Evolutionary conservation across 2,113 vertebrate species (phyloP), one percentile per base, ranked within the genome.

Genomic region (Xenopus laevis): DNA sequence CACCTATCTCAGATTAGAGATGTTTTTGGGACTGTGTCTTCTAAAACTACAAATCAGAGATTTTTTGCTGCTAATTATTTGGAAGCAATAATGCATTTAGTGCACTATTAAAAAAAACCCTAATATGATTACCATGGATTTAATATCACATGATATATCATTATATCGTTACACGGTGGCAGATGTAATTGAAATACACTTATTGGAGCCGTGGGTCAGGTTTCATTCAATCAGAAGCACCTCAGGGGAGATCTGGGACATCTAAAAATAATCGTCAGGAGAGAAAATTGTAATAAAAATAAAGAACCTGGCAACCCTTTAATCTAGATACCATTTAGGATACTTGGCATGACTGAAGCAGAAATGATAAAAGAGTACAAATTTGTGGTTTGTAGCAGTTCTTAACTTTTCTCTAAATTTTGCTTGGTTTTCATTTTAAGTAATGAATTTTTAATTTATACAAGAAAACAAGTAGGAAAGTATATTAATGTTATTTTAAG

Each of bases 171-270:
- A 96, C 87, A 81, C 83, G 89, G 86, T 97, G 97, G 96, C 97
- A 98, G 94, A 93, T 93, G 92, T 98, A 99, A 99, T 98, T 99
- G 96, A 98, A 97, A 99, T 98, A 96, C 94, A 96, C 94, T 99
- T 97, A 99, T 98, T 97, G 93, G 90, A 92, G 94, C 91, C 89
- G 84, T 86, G 93, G 91, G 92, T 93, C 84, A 72, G 89, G 89
- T 94, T 93, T 94, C 92, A 93, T 95, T 95, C 93, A 89, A 94
- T 93, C 93, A 88, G 87, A 91, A 89, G 87, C 91, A 93, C 93
- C 90, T 80, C 81, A 12, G 5, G 86, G 87, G 89, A 93, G 86
- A 84, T 82, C 81, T 85, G 77, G 75, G 78, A 86, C 83, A 70
- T 81, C 83, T 88, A 78, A 77, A 86, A 89, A 89, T 87, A 86